Percentiles rank a stretch among this genome's conserved stretches.
These are phyloP conservation scores for Coboldia fuscipes DNA, from an alignment of 1,140 invertebrate genomes.

Conservation along the genomic window DNA sequence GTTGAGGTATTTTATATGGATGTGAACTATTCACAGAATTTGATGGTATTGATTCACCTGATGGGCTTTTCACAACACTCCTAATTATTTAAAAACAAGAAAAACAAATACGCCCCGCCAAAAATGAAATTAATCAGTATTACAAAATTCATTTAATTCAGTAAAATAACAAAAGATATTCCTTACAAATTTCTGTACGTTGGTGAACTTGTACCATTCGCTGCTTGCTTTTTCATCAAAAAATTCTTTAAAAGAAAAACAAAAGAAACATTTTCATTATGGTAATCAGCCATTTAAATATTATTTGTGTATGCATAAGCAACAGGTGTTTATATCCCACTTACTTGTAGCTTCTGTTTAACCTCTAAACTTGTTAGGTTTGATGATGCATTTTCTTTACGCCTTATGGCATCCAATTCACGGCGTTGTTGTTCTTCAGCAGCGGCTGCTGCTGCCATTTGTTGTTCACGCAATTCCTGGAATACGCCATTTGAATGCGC, in stretches of 20 bases:
- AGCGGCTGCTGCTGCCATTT: constrained; percentile 39
- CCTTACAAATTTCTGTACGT: constrained; percentile 64
- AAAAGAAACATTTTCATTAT: background rate
- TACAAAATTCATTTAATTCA: background rate
- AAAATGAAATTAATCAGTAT: constrained; percentile 1
- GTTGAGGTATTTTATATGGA: constrained; percentile 40
- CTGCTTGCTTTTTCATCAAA: constrained; percentile 71
- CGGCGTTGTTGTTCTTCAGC: constrained; percentile 23
- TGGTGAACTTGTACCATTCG: constrained; percentile 39
- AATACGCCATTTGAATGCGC: constrained; percentile 22
- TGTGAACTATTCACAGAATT: constrained; percentile 31
- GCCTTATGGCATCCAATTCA: constrained; percentile 49
- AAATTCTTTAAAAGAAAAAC: constrained; percentile 48
- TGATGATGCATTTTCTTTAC: constrained; percentile 87
- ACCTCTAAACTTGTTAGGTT: constrained; percentile 89
- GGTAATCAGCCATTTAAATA: background rate
- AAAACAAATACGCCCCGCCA: background rate
- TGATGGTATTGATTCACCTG: constrained; percentile 32
- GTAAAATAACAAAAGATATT: constrained; percentile 1
- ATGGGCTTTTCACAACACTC: constrained; percentile 34
- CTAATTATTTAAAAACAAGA: constrained; percentile 13
- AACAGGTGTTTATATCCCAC: too few relatives aligned
- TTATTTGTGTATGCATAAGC: background rate
- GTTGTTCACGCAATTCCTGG: constrained; percentile 64
- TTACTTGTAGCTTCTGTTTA: constrained; percentile 77